These are phyloP conservation scores for Macrobrachium nipponense DNA, from an alignment of 1,140 invertebrate genomes.

Conservation along the genomic window DNA sequence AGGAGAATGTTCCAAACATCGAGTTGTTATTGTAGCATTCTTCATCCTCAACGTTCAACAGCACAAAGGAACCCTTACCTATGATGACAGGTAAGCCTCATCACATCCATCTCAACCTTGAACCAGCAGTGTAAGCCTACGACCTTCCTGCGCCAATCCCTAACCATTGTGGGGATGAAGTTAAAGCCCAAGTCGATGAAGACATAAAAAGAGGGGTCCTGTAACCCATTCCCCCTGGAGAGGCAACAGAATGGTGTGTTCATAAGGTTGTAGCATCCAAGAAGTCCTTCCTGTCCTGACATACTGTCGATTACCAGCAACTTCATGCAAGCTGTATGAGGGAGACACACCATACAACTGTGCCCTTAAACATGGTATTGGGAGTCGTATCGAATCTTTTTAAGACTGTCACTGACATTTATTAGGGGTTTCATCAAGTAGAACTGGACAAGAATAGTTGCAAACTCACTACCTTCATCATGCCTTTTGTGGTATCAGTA, in stretches of 20 bases:
- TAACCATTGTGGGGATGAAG: conserved; percentile 32
- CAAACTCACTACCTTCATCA: conserved; percentile 13
- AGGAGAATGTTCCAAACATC: conserved; percentile 25
- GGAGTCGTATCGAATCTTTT: background rate
- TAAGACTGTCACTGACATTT: conserved; percentile 31
- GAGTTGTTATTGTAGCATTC: too few relatives aligned
- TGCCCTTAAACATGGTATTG: conserved; percentile 46
- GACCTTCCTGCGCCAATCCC: conserved; percentile 31
- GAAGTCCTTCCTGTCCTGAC: conserved; percentile 17
- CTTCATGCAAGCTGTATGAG: conserved; percentile 4
- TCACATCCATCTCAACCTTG: too few relatives aligned
- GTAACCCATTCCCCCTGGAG: conserved; percentile 1
- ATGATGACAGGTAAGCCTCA: too few relatives aligned
- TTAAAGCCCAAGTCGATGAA: conserved; percentile 37
- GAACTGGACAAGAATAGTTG: conserved; percentile 21
- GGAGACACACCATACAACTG: conserved; percentile 35
- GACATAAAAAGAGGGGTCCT: conserved; percentile 34
- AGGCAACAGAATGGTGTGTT: conserved; percentile 36
- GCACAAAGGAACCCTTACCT: too few relatives aligned
- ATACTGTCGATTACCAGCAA: conserved; percentile 13
- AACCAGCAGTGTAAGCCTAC: conserved; percentile 2
- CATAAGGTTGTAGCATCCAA: conserved; percentile 36
- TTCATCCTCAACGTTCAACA: too few relatives aligned
- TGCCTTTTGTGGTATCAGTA: too few relatives aligned
- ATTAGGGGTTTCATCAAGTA: conserved; percentile 30